Evolutionary conservation across 2,113 vertebrate species (phyloP).

Genomic region (Manacus vitellinus): DNA sequence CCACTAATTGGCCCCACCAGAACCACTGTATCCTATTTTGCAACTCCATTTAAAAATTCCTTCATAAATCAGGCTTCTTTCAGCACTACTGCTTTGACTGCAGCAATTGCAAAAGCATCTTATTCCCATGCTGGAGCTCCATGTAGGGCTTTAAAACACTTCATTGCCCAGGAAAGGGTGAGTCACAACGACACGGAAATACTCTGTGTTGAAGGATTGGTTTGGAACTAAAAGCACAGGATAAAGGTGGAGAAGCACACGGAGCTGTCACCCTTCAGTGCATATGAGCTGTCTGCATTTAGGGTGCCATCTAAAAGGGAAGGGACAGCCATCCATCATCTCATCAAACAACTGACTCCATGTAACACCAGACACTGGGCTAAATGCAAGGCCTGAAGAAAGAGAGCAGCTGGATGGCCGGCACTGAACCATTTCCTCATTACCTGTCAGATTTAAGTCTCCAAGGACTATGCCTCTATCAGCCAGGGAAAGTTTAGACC

Average conservation of each 20-base stretch:
- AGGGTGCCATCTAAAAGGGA: not conserved
- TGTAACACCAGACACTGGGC: not conserved
- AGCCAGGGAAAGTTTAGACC: conserved; percentile 10
- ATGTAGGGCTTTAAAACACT: not conserved
- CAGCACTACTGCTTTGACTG: not conserved
- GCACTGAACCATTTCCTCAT: not conserved
- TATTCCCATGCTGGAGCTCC: not conserved
- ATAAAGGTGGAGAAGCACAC: not conserved
- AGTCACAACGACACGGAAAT: not conserved
- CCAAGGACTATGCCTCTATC: not conserved
- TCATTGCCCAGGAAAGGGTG: not conserved
- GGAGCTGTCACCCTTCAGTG: not conserved
- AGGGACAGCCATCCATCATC: not conserved
- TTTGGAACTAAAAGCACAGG: not conserved
- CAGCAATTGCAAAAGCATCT: not conserved
- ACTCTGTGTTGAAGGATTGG: accelerated
- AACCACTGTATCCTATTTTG: not conserved
- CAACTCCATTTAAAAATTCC: not conserved
- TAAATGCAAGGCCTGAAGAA: not conserved
- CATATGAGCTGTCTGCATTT: not conserved
- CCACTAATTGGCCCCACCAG: not conserved
- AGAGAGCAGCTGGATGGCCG: not conserved
- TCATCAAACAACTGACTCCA: not conserved
- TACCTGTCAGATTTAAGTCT: conserved; percentile 22
- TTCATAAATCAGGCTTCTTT: not conserved